Evolutionary conservation across 2,888 invertebrate species (phyloP), one percentile per base, ranked within the genome.

Genomic region (Notodonta ziczac): DNA sequence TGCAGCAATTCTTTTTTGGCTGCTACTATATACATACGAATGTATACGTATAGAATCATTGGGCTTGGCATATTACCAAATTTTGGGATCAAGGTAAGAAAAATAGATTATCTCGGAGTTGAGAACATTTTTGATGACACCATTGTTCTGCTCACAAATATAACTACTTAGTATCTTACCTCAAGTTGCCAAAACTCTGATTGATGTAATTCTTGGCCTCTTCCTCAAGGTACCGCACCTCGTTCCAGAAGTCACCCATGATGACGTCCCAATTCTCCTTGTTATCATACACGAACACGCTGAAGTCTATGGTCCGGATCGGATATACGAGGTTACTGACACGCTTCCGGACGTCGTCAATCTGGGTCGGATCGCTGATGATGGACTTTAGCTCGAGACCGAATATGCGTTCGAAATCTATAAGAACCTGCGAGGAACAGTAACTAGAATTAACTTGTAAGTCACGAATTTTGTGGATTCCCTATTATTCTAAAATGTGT

Each of bases 361-460:
- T 97, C 77, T 97, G 96, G 10, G 97, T 96, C 0, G 98, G 97
- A 83, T 98, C 98, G 66, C 96, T 96, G 46, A 98, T 97, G 44
- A 98, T 97, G 0, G 97, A 96, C 80, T 98, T 97, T 4, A 98
- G 88, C 77, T 98, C 97, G 1, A 96, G 94, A 0, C 98, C 98
- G 83, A 98, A 98, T 64, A 98, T 97, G 73, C 98, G 97, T 84
- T 97, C 96, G 81, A 98, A 98, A 80, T 98, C 97, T 78, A 97
- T 96, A 5, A 98, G 94, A 0, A 97, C 96, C 96, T 96, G 81
- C 4, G 76, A 59, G 7, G 5, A 32, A 16, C 14, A 7, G 4
- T n/a, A 24, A 24, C 24, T 24, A 2, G 1, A 24, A 2, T 24
- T 24, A n/a, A 24, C 24, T 24, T 24, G 24, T 24, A 24, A 24